phyloP scores from a whole-genome alignment of 2,888 invertebrate species.

The Ypsolopha sequella region DNA sequence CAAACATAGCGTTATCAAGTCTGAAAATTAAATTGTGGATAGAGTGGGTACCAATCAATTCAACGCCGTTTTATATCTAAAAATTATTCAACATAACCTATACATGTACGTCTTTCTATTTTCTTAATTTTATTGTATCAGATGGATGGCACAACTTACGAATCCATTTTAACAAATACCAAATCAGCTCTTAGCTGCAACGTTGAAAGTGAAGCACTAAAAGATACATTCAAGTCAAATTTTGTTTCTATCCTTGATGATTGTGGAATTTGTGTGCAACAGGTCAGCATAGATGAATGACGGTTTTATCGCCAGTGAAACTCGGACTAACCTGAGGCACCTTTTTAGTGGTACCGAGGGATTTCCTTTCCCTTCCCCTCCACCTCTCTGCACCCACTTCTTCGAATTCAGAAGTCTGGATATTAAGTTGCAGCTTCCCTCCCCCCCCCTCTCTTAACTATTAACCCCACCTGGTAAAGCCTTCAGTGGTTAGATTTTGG shows the following conservation, averaged over 20 bases:
- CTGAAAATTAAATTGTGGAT: slow-evolving; percentile 17
- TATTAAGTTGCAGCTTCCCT: too few relatives aligned
- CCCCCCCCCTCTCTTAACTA: too few relatives aligned
- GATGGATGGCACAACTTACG: slow-evolving; percentile 28
- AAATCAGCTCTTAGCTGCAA: slow-evolving; percentile 22
- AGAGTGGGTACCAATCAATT: slow-evolving; percentile 20
- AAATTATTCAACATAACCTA: slow-evolving; percentile 29
- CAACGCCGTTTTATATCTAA: too few relatives aligned
- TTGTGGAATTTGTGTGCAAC: slow-evolving; percentile 30
- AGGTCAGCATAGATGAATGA: too few relatives aligned
- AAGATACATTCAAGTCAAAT: slow-evolving; percentile 18
- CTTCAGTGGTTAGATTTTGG: too few relatives aligned
- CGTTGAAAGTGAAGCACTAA: slow-evolving; percentile 15
- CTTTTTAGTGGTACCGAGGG: too few relatives aligned
- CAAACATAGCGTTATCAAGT: background rate
- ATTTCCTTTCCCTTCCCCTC: too few relatives aligned
- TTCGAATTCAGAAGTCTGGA: too few relatives aligned
- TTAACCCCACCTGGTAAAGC: too few relatives aligned
- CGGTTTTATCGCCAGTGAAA: too few relatives aligned
- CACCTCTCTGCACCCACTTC: too few relatives aligned
- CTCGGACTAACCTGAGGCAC: too few relatives aligned
- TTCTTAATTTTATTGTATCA: slow-evolving; percentile 13
- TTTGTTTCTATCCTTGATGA: slow-evolving; percentile 32
- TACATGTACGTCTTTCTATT: slow-evolving; percentile 11
- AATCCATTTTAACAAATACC: slow-evolving; percentile 26